Conservation (phyloP, 1,140 invertebrate genomes). For the Lysiphlebus fabarum region DNA sequence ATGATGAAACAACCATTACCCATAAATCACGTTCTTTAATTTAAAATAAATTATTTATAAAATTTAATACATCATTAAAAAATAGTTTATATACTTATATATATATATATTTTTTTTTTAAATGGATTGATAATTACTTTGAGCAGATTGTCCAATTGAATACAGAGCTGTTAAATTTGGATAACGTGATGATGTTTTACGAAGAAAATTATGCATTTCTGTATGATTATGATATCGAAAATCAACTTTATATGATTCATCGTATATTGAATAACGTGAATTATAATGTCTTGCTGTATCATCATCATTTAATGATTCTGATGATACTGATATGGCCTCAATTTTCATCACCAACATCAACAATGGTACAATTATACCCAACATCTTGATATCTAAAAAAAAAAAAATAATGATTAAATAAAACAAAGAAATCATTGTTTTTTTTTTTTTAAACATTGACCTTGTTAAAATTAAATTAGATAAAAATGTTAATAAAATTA, state of each 20-base stretch:
- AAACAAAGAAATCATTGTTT: too few relatives aligned
- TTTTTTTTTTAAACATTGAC: too few relatives aligned
- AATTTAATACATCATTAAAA: background rate
- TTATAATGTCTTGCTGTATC: constrained; percentile 43
- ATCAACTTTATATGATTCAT: constrained; percentile 58
- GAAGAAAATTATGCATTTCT: constrained; percentile 78
- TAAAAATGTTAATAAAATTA: too few relatives aligned
- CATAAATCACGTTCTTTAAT: constrained; percentile 81
- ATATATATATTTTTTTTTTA: background rate
- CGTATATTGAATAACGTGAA: constrained; percentile 43
- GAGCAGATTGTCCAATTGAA: constrained; percentile 89
- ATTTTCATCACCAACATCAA: too few relatives aligned
- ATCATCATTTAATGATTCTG: constrained; percentile 26
- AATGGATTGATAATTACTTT: constrained; percentile 62
- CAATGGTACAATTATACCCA: too few relatives aligned
- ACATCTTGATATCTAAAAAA: too few relatives aligned
- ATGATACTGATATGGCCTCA: too few relatives aligned
- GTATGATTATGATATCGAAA: constrained; percentile 90
- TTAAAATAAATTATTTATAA: constrained; percentile 10
- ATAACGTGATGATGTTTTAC: constrained; percentile 73
- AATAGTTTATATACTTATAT: background rate
- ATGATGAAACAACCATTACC: constrained; percentile 91
- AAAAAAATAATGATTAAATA: too few relatives aligned
- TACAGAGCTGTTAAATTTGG: constrained; percentile 84
- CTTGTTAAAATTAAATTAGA: too few relatives aligned